Conservation (phyloP, 2,113 vertebrate species). For the Falco punctatus region DNA sequence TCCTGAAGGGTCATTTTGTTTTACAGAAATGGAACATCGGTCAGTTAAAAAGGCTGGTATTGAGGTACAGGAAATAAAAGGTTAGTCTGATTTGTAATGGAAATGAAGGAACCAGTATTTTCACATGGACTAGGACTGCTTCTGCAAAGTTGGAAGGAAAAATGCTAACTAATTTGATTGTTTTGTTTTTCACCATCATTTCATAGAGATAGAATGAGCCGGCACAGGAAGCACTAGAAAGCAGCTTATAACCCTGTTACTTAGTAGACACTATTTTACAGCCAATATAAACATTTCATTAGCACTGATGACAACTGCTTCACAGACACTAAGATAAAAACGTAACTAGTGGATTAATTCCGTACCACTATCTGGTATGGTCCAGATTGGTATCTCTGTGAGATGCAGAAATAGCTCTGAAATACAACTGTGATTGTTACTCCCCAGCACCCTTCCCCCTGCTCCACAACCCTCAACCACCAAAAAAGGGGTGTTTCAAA, state of each 20-base stretch:
- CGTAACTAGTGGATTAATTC: not conserved
- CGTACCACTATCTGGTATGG: not conserved
- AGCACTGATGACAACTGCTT: not conserved
- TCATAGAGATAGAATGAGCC: not conserved
- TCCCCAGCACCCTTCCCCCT: not conserved
- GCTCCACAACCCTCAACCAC: not conserved
- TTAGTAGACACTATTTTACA: not conserved
- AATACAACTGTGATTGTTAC: not conserved
- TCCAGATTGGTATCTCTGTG: not conserved
- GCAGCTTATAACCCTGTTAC: not conserved
- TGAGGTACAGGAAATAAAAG: constrained; percentile 91
- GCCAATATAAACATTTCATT: not conserved
- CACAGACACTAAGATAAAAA: not conserved
- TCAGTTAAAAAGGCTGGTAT: constrained; percentile 97
- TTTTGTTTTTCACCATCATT: not conserved
- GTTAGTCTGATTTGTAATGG: constrained; percentile 73
- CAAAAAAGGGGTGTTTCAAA: not conserved
- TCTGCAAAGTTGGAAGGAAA: not conserved
- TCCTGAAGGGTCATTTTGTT: constrained; percentile 53
- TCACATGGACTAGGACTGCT: not conserved
- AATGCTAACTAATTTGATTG: not conserved
- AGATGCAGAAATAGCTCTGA: not conserved
- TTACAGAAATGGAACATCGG: constrained; percentile 90
- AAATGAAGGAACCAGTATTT: constrained; percentile 24
- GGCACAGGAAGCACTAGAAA: not conserved